phyloP scores from a whole-genome alignment of 1,140 invertebrate species.

The Agraylea sexmaculata region DNA sequence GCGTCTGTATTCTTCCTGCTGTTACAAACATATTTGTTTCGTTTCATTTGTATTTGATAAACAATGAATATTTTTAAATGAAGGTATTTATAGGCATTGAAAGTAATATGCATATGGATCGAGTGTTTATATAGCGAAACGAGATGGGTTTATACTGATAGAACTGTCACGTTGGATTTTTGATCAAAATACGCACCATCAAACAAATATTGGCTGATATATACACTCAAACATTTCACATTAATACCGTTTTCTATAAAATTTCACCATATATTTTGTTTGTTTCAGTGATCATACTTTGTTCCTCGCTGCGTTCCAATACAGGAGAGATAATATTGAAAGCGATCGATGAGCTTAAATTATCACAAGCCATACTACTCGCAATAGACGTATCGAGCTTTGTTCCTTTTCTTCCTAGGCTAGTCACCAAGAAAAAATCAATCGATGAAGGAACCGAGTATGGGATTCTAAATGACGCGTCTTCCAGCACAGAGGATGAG shows the following conservation, averaged over 20 bases:
- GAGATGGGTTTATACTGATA: no score
- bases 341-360: constrained; percentile 29
- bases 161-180: no score
- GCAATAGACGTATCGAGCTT: constrained; percentile 21
- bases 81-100: no score
- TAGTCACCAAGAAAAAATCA: constrained; percentile 6
- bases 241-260: constrained; percentile 1
- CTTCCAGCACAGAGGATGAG: not conserved
- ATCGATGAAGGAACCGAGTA: constrained; percentile 1
- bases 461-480: constrained; percentile 6
- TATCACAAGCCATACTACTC: constrained; percentile 27
- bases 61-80: no score
- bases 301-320: constrained; percentile 31
- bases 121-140: no score
- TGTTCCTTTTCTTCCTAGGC: constrained; percentile 13
- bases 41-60: no score
- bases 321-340: constrained; percentile 27
- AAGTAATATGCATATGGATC: no score
- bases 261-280: constrained; percentile 9
- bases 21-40: no score
- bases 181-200: no score
- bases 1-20: no score
- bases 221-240: no score
- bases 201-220: no score
- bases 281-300: constrained; percentile 30